These are phyloP conservation scores for Ceryle rudis DNA, from an alignment of 2,797 vertebrate species.

Conservation along the genomic window DNA sequence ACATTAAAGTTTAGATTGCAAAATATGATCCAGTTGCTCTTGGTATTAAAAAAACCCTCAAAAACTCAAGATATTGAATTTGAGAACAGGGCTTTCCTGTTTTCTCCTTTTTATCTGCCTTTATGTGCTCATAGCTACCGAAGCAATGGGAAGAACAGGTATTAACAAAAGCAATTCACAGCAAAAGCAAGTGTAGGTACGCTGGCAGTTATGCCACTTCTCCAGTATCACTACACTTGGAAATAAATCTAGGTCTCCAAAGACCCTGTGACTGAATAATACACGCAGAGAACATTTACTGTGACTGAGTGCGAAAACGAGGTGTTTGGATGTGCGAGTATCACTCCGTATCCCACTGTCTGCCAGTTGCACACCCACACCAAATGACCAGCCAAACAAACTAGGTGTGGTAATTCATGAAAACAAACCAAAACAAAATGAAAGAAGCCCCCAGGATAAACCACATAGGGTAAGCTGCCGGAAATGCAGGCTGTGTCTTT, in stretches of 20 bases:
- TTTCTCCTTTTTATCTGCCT: neutral
- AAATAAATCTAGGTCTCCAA: neutral
- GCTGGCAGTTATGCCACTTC: neutral
- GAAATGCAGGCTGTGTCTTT: fast-evolving
- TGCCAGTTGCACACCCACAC: neutral
- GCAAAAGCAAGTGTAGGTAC: neutral
- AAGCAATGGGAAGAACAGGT: neutral
- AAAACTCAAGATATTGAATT: neutral
- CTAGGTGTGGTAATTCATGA: neutral
- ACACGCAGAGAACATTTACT: fast-evolving
- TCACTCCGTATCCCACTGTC: neutral
- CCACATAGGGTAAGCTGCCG: neutral
- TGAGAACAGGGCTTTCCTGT: neutral
- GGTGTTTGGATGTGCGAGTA: neutral
- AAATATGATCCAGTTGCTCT: neutral
- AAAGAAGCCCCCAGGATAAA: neutral
- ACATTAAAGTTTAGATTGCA: neutral
- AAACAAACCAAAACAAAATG: neutral
- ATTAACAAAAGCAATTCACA: neutral
- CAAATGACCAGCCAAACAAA: neutral
- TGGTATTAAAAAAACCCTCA: neutral
- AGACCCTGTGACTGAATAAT: neutral
- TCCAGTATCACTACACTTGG: neutral
- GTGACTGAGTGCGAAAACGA: neutral
- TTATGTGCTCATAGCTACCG: neutral